A percentile compares a stretch with the other conserved stretches of the same genome.
Evolutionary conservation across 1,140 invertebrate species (phyloP).

Genomic region (Calephelis nemesis): DNA sequence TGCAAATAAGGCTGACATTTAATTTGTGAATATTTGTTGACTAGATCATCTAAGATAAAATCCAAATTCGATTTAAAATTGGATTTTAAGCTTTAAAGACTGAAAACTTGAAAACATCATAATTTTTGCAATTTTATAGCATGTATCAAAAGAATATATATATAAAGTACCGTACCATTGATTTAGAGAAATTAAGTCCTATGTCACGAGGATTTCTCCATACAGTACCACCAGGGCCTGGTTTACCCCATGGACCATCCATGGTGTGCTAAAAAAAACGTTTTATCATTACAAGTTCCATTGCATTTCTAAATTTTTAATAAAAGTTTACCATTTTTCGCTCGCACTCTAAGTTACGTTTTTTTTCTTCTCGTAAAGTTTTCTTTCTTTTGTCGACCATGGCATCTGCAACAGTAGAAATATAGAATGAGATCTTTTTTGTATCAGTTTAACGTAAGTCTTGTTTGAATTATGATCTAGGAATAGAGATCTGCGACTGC

Average conservation of each 20-base stretch:
- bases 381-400: conserved; percentile 64
- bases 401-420: conserved; percentile 56
- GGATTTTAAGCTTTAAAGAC: no score
- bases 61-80: no score
- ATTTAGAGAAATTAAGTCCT: conserved; percentile 83
- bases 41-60: no score
- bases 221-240: conserved; percentile 81
- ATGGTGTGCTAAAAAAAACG: conserved; percentile 57
- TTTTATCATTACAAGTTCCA: conserved; percentile 21
- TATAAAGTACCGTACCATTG: conserved; percentile 77
- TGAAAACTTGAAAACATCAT: no score
- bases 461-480: neutral
- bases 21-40: no score
- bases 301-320: conserved; percentile 37
- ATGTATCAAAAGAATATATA: no score
- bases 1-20: no score
- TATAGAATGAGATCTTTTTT: neutral
- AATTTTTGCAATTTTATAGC: no score
- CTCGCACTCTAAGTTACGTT: conserved; percentile 61
- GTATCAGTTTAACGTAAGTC: no score
- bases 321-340: conserved; percentile 63
- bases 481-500: no score
- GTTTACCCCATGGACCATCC: conserved; percentile 81
- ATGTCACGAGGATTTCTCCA: conserved; percentile 83
- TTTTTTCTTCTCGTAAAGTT: conserved; percentile 55